phyloP scores from a whole-genome alignment of 2,888 invertebrate species.

The Megamerina dolium region DNA sequence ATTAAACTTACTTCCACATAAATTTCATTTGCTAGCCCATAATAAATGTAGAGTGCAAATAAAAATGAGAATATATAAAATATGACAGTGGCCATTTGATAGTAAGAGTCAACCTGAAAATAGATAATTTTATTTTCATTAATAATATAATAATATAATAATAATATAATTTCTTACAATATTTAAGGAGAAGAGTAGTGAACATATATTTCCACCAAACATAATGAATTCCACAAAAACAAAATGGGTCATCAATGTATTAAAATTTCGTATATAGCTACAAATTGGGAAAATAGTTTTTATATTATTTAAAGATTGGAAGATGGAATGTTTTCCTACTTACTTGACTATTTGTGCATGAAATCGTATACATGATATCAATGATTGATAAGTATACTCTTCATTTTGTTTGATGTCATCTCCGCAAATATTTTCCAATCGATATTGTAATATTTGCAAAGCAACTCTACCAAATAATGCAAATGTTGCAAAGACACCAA shows the following conservation, averaged over 20 bases:
- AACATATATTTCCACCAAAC: conserved; percentile 35
- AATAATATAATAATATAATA: neutral
- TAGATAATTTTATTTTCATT: conserved; percentile 1
- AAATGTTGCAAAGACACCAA: conserved; percentile 38
- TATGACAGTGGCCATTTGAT: conserved; percentile 31
- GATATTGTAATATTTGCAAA: conserved; percentile 32
- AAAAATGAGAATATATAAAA: conserved; percentile 16
- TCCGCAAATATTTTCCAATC: conserved; percentile 24
- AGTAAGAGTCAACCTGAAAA: conserved; percentile 24
- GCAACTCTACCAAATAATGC: conserved; percentile 38
- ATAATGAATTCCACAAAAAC: conserved; percentile 35
- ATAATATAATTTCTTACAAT: conserved; percentile 40
- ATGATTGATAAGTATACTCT: conserved; percentile 19
- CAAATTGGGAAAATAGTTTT: too few relatives aligned
- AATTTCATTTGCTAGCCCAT: conserved; percentile 21
- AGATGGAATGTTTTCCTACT: neutral
- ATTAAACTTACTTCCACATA: too few relatives aligned
- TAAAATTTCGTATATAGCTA: conserved; percentile 37
- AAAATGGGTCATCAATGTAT: conserved; percentile 35
- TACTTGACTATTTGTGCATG: conserved; percentile 18
- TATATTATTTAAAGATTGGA: too few relatives aligned
- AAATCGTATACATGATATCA: conserved; percentile 29
- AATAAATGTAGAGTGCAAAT: neutral
- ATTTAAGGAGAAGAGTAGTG: conserved; percentile 38
- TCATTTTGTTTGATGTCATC: conserved; percentile 18